Evolutionary conservation across 2,113 vertebrate genomes (phyloP).

Genomic region (Propithecus coquereli): DNA sequence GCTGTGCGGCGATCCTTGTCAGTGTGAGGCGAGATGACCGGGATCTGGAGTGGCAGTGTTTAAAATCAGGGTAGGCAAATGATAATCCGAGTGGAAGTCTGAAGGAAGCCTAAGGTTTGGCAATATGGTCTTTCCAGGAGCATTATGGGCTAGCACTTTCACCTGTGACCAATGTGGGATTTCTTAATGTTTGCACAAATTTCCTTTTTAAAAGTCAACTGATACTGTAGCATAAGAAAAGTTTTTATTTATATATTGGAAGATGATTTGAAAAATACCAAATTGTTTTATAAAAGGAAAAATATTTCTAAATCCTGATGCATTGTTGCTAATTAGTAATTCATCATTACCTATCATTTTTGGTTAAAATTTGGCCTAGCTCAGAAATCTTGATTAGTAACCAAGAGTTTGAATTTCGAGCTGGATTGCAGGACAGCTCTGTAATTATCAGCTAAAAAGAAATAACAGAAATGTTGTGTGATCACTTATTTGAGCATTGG

Average conservation of each 20-base stretch:
- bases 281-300: constrained; percentile 50
- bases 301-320: constrained; percentile 37
- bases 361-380: constrained; percentile 40
- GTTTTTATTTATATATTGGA: constrained; percentile 25
- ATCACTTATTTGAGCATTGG: background rate
- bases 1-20: constrained; percentile 91
- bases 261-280: constrained; percentile 41
- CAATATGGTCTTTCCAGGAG: background rate
- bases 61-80: background rate
- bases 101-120: background rate
- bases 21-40: constrained; percentile 81
- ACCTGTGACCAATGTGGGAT: background rate
- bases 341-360: background rate
- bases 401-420: background rate
- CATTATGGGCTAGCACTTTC: background rate
- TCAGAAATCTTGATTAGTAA: background rate
- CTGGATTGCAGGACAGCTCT: background rate
- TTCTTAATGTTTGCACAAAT: constrained; percentile 23
- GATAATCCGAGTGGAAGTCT: background rate
- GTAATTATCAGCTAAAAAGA: background rate
- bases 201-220: constrained; percentile 42
- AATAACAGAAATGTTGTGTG: background rate
- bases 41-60: background rate
- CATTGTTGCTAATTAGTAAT: background rate
- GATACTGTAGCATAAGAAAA: background rate